Percentiles rank a stretch among this genome's conserved stretches.
These are phyloP conservation scores for Gryllus longicercus DNA, from an alignment of 2,888 invertebrate genomes.

Conservation along the genomic window DNA sequence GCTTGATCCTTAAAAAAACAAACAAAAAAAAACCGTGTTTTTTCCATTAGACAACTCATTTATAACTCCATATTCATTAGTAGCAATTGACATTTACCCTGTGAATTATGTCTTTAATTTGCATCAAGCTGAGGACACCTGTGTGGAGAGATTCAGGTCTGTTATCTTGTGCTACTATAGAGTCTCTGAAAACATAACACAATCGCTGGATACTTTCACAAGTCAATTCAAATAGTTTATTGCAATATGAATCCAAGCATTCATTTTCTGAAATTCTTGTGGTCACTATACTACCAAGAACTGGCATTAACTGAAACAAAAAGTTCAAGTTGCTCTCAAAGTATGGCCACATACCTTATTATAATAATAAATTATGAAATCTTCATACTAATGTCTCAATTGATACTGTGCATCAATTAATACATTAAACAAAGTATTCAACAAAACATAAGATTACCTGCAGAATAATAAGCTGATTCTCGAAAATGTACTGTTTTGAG, in stretches of 20 bases:
- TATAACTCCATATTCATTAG: background rate
- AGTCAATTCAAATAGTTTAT: conserved; percentile 59
- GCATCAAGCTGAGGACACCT: conserved; percentile 55
- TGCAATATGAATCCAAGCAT: conserved; percentile 57
- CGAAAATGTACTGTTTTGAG: conserved; percentile 27
- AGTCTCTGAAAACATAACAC: conserved; percentile 58
- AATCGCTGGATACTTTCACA: conserved; percentile 62
- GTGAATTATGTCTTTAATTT: conserved; percentile 46
- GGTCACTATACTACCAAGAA: conserved; percentile 50
- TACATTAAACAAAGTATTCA: background rate
- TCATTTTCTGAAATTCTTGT: conserved; percentile 47
- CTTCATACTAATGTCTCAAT: background rate
- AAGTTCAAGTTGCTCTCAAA: conserved; percentile 45
- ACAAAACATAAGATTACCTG: conserved; percentile 26
- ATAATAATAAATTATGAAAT: too few relatives aligned
- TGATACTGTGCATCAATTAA: background rate
- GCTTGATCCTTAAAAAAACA: conserved; percentile 53
- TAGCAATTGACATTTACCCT: conserved; percentile 38
- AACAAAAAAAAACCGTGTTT: conserved; percentile 24
- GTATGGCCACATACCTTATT: too few relatives aligned
- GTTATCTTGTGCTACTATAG: conserved; percentile 42
- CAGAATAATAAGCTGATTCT: conserved; percentile 32
- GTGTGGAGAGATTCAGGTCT: conserved; percentile 41
- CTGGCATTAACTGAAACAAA: conserved; percentile 61
- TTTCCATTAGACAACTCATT: background rate